Evolutionary conservation across 1,140 invertebrate genomes (phyloP).

Genomic region (Micrasema longulum): DNA sequence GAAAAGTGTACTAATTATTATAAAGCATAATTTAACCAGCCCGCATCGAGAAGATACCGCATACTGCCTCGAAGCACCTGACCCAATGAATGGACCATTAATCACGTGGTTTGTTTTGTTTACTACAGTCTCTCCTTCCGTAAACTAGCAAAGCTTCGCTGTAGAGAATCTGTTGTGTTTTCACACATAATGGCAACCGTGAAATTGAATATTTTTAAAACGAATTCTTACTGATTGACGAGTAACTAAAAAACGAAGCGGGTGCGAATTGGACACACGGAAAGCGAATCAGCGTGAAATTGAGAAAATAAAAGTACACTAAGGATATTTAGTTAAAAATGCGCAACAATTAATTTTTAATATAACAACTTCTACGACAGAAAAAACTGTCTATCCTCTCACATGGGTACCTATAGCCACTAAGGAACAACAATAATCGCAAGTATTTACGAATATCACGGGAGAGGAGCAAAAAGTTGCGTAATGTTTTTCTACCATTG

Average conservation of each 20-base stretch:
- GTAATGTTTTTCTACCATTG: too few species aligned
- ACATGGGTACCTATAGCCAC: neutral
- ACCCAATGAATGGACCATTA: constrained; percentile 34
- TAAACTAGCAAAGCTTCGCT: constrained; percentile 3
- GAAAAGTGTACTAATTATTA: neutral
- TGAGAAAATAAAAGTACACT: neutral
- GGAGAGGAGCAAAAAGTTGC: too few species aligned
- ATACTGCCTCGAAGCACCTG: neutral
- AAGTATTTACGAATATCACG: too few species aligned
- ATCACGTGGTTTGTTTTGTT: constrained; percentile 21
- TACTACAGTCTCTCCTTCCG: constrained; percentile 17
- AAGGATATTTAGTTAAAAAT: neutral
- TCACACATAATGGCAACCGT: constrained; percentile 1
- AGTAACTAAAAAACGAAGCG: neutral
- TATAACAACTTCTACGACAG: too few species aligned
- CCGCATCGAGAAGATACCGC: constrained; percentile 17
- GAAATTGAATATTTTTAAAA: constrained; percentile 18
- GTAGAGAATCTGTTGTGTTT: neutral
- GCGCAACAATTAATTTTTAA: too few species aligned
- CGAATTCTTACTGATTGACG: neutral
- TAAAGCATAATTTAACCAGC: constrained; percentile 23
- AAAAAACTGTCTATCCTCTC: too few species aligned
- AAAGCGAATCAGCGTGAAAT: neutral
- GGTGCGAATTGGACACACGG: too few species aligned
- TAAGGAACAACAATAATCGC: neutral